Conservation (phyloP, 2,888 invertebrate genomes). For the Xestia sexstrigata region DNA sequence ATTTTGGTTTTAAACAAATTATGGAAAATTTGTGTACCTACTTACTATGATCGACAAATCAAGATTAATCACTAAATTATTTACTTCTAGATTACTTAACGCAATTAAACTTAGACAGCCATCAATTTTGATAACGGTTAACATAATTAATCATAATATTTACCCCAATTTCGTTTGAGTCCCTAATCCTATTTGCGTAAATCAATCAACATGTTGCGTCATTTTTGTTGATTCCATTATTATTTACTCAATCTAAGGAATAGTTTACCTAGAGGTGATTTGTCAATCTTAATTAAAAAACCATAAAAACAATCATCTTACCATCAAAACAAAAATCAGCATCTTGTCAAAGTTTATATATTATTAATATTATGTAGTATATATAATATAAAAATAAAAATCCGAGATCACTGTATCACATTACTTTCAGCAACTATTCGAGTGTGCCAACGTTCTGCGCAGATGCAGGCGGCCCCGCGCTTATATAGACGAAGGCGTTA, state of each 20-base stretch:
- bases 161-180: background rate
- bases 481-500: conserved; percentile 63
- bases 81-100: background rate
- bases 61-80: background rate
- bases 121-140: conserved; percentile 25
- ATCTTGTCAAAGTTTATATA: conserved; percentile 64
- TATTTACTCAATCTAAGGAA: background rate
- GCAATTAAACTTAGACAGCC: background rate
- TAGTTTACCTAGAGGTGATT: background rate
- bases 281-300: background rate
- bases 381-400: conserved; percentile 44
- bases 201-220: background rate
- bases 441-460: conserved; percentile 60
- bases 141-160: conserved; percentile 6
- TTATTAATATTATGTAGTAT: conserved; percentile 31
- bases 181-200: background rate
- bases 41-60: background rate
- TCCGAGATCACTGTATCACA: conserved; percentile 75
- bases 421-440: conserved; percentile 66
- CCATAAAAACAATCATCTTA: conserved; percentile 57
- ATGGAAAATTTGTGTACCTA: background rate
- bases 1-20: background rate
- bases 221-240: background rate
- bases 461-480: conserved; percentile 28
- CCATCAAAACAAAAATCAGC: conserved; percentile 74